Base-by-base conservation (phyloP, 1,140 invertebrate species). In the Lineus longissimus region DNA sequence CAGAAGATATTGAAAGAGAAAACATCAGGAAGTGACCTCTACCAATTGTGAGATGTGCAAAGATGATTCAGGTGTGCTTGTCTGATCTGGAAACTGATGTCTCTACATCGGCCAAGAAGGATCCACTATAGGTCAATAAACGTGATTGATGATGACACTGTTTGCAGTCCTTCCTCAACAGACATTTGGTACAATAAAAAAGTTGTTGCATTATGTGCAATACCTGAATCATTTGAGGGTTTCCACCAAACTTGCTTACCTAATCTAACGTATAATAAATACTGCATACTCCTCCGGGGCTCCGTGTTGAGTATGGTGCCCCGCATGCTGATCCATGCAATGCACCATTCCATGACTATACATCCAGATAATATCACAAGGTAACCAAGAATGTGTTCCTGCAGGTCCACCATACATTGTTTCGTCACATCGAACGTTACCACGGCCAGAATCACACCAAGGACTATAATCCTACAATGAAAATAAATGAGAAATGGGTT, bases 221-320 rank as follows among this genome's bases (percentile, higher is more conserved):
- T n/a, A n/a, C n/a, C n/a, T n/a, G n/a, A n/a, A n/a, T n/a, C n/a
- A n/a, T n/a, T n/a, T n/a, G n/a, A n/a, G n/a, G n/a, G n/a, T n/a
- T n/a, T n/a, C n/a, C n/a, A n/a, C n/a, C n/a, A 36, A 36, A 4
- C 15, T 54, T 58, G 82, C 86, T 87, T 84, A 94, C 92, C 86
- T 45, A 92, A 82, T 78, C 91, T 86, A 61, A 89, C 77, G 81
- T 94, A 94, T 58, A 94, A 87, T 22, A 94, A 83, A 75, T 92
- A 90, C 79, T 91, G 89, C 85, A 93, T 91, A 62, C 88, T 86
- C 45, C 86, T 85, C 55, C 92, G 82, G 0, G 88, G 88, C 29
- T 84, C 83, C 0, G 88, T 89, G 71, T 92, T 87, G 59, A 94
- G 83, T 70, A 94, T 94, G 67, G 89, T 90, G 59, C 93, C 93